Evolutionary conservation across 2,113 vertebrate species (phyloP).

Genomic region (Grammomys dolichurus): DNA sequence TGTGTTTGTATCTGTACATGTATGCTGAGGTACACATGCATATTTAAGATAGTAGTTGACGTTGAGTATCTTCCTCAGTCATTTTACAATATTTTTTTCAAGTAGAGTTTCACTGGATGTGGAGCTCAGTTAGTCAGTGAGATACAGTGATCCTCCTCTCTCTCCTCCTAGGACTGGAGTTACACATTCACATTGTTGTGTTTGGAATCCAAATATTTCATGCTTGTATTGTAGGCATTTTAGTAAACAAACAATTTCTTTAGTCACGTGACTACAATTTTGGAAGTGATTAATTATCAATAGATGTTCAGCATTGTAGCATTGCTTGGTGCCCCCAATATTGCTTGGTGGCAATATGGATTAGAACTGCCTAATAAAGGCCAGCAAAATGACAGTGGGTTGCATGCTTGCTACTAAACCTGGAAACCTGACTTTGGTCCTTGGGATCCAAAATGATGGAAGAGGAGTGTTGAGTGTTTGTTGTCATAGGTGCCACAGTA

Average conservation of each 20-base stretch:
- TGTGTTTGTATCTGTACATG: not conserved
- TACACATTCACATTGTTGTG: not conserved
- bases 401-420: not conserved
- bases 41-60: not conserved
- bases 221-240: not conserved
- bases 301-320: not conserved
- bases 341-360: not conserved
- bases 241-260: not conserved
- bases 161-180: not conserved
- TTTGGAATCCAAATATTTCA: not conserved
- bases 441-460: not conserved
- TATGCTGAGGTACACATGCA: not conserved
- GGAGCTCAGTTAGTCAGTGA: not conserved
- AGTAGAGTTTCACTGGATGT: not conserved
- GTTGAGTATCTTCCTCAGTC: not conserved
- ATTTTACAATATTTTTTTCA: not conserved
- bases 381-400: not conserved
- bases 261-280: not conserved
- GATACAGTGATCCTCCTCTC: not conserved
- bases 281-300: conserved; percentile 24
- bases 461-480: not conserved
- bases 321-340: not conserved
- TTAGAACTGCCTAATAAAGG: not conserved
- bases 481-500: too few species aligned
- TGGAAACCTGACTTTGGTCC: not conserved